Conservation (phyloP, 2,888 invertebrate species). For the Dioctria linearis region DNA sequence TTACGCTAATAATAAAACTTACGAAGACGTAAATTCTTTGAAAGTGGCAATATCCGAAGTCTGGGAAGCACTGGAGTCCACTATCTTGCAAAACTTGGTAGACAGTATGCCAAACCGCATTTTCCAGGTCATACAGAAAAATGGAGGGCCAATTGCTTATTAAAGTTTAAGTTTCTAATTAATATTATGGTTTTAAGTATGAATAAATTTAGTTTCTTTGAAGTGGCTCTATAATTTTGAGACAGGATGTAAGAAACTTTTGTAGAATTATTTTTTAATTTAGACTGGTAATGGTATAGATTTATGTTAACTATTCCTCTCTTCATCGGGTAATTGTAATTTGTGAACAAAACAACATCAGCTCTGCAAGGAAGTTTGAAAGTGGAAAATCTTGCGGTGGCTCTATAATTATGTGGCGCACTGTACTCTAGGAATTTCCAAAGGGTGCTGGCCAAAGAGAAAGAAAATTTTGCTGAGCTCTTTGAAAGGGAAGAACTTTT, state of each 20-base stretch:
- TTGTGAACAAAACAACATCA: too few species aligned
- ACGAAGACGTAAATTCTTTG: background rate
- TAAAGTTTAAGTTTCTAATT: background rate
- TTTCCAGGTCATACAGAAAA: slow-evolving; percentile 20
- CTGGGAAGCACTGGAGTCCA: slow-evolving; percentile 4
- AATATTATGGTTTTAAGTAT: background rate
- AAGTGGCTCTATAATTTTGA: background rate
- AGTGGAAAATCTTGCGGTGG: too few species aligned
- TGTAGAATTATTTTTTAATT: too few species aligned
- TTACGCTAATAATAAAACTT: slow-evolving; percentile 10
- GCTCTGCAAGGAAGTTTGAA: too few species aligned
- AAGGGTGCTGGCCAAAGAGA: too few species aligned
- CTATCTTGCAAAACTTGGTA: slow-evolving; percentile 7
- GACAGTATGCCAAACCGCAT: slow-evolving; percentile 22
- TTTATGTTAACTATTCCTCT: too few species aligned
- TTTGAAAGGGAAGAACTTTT: too few species aligned
- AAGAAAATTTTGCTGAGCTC: too few species aligned
- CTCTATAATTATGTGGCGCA: too few species aligned
- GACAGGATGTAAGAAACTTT: background rate
- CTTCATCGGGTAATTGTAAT: too few species aligned
- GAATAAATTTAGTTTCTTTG: background rate
- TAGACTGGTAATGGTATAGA: too few species aligned
- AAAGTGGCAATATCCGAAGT: slow-evolving; percentile 2
- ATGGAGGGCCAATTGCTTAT: background rate
- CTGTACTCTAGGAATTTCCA: too few species aligned